Conservation (phyloP, 1,140 invertebrate genomes). For the Agraylea sexmaculata region DNA sequence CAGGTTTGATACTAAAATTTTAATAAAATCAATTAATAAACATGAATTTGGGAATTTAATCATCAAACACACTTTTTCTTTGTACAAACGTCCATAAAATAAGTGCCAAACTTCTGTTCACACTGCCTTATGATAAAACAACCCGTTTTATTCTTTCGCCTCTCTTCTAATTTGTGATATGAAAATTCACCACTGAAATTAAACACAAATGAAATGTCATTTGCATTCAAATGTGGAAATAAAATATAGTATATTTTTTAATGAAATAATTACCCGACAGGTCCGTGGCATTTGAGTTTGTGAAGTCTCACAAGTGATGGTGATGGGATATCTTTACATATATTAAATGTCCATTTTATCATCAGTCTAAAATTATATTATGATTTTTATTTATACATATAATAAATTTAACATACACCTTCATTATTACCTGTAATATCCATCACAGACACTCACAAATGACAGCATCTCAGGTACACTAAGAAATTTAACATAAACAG, state of each 20-base stretch:
- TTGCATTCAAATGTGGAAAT: neutral
- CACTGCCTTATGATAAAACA: conserved; percentile 73
- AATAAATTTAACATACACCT: neutral
- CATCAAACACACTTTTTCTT: conserved; percentile 45
- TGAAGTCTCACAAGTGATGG: conserved; percentile 64
- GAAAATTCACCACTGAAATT: conserved; percentile 64
- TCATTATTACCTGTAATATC: conserved; percentile 58
- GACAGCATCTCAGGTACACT: conserved; percentile 50
- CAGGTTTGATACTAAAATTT: conserved; percentile 46
- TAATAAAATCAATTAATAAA: conserved; percentile 11
- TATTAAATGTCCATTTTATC: conserved; percentile 81
- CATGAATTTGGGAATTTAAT: conserved; percentile 18
- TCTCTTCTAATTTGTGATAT: conserved; percentile 68
- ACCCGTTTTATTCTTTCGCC: conserved; percentile 58
- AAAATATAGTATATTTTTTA: too few species aligned
- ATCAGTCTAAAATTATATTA: conserved; percentile 45
- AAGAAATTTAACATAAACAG: conserved; percentile 59
- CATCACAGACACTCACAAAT: conserved; percentile 73
- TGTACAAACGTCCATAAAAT: conserved; percentile 67
- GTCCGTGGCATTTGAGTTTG: conserved; percentile 73
- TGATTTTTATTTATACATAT: conserved; percentile 1
- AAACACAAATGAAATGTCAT: conserved; percentile 13
- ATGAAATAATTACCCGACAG: conserved; percentile 66
- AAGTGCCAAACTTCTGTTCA: conserved; percentile 62
- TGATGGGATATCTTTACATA: conserved; percentile 66